Conservation (phyloP, 2,888 invertebrate genomes). For the Atherix ibis region DNA sequence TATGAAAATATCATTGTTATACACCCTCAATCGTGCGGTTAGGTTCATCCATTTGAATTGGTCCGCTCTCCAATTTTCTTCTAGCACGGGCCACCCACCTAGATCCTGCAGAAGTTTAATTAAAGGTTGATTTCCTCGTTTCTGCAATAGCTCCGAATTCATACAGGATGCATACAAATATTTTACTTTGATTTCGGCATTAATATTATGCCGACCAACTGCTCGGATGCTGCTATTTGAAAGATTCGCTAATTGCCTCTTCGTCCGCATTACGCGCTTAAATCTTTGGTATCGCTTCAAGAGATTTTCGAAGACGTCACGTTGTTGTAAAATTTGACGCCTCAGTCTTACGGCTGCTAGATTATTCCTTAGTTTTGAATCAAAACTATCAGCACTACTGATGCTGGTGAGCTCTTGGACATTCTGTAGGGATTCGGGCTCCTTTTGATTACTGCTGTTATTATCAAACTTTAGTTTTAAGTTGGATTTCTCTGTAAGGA, state of each 20-base stretch:
- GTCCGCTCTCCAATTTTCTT: constrained; percentile 44
- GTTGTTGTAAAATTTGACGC: not conserved
- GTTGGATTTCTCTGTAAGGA: constrained; percentile 40
- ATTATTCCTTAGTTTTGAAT: not conserved
- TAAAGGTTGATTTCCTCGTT: constrained; percentile 55
- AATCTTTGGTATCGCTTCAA: not conserved
- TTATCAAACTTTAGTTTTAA: too few species aligned
- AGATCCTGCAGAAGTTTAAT: constrained; percentile 49
- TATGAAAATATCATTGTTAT: constrained; percentile 73
- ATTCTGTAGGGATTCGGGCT: not conserved
- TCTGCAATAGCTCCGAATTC: constrained; percentile 56
- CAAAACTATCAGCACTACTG: not conserved
- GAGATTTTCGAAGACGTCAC: not conserved
- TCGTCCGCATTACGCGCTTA: not conserved
- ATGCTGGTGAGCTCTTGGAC: not conserved
- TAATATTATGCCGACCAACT: too few species aligned
- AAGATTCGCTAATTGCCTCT: not conserved
- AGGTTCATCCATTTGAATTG: constrained; percentile 57
- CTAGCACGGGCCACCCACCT: constrained; percentile 81
- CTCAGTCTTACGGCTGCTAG: not conserved
- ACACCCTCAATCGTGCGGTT: constrained; percentile 57
- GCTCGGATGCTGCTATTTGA: too few species aligned
- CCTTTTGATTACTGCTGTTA: not conserved
- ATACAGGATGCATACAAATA: constrained; percentile 74
- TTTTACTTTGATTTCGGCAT: constrained; percentile 67